Conservation (phyloP, 2,797 vertebrate genomes). For the Buceros bicornis region DNA sequence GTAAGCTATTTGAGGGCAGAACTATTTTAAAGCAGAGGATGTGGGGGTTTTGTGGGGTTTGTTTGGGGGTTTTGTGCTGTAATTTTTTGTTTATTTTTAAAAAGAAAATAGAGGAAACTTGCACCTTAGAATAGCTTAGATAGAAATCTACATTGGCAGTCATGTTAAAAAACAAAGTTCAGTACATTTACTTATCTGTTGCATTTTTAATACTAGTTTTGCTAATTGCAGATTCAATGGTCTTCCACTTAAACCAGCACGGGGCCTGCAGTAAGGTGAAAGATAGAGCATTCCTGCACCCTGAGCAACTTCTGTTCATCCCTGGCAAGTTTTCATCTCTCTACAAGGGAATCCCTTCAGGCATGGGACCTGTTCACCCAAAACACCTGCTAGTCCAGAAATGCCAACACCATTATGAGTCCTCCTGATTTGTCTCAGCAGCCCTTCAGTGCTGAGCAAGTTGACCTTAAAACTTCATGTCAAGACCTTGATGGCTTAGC, state of each 20-base stretch:
- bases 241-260: not conserved
- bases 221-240: not conserved
- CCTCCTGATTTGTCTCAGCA: not conserved
- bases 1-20: not conserved
- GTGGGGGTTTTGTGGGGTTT: not conserved
- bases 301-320: not conserved
- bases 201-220: not conserved
- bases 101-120: not conserved
- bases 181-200: not conserved
- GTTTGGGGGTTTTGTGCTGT: not conserved
- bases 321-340: not conserved
- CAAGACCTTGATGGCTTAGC: not conserved
- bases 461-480: not conserved
- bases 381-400: not conserved
- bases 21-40: not conserved
- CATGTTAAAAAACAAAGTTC: not conserved
- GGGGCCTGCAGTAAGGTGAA: not conserved
- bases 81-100: not conserved
- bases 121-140: not conserved
- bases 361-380: not conserved
- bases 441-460: not conserved
- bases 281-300: not conserved
- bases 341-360: not conserved
- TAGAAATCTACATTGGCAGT: not conserved
- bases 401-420: not conserved